phyloP scores from a whole-genome alignment of 2,888 invertebrate genomes.

The Laothoe populi region DNA sequence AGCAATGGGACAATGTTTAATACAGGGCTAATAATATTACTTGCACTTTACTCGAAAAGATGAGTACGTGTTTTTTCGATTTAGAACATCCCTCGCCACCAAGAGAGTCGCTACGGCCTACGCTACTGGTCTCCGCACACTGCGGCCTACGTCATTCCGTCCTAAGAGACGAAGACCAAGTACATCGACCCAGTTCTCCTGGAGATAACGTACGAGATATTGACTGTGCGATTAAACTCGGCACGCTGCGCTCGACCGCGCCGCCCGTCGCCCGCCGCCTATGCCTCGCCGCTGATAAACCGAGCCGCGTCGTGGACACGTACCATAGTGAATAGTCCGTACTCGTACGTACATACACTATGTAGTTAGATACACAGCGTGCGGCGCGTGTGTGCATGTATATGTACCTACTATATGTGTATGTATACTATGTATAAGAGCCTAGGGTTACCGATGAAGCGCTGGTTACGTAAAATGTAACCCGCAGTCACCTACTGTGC shows the following conservation, averaged over 20 bases:
- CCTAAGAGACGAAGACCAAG: conserved; percentile 50
- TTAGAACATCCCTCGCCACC: too few species aligned
- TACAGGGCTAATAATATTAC: too few species aligned
- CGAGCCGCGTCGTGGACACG: conserved; percentile 21
- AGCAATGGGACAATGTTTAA: too few species aligned
- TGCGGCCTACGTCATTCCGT: conserved; percentile 26
- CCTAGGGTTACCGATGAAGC: conserved; percentile 23
- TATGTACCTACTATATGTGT: neutral
- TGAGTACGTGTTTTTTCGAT: neutral
- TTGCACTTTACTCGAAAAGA: neutral
- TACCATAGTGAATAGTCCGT: conserved; percentile 9
- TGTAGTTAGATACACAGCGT: neutral
- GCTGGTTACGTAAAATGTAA: conserved; percentile 21
- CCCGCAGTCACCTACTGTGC: conserved; percentile 19
- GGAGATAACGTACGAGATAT: conserved; percentile 60
- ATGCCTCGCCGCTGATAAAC: conserved; percentile 20
- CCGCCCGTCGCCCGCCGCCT: conserved; percentile 1
- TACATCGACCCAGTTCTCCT: conserved; percentile 65
- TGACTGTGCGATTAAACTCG: conserved; percentile 55
- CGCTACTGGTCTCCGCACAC: conserved; percentile 17
- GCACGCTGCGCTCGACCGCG: conserved; percentile 19
- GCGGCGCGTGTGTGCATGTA: conserved; percentile 4
- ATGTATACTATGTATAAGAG: neutral
- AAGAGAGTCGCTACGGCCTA: neutral
- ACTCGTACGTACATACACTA: neutral